These are phyloP conservation scores for Acleris laterana DNA, from an alignment of 2,888 invertebrate species.

Conservation along the genomic window DNA sequence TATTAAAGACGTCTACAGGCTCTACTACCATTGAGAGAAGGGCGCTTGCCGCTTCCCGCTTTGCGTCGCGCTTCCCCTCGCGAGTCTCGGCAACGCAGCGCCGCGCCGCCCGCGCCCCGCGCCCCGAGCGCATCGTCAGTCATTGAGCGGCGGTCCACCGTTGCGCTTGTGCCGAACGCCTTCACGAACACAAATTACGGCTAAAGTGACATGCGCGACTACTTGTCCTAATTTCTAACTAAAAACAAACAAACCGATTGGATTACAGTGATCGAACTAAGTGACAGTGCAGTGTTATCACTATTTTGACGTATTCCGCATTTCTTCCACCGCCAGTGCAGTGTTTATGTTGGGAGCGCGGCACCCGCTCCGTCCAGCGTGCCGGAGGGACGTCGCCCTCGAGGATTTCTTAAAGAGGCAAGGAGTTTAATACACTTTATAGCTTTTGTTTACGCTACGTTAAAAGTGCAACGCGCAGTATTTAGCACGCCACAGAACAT, in stretches of 20 bases:
- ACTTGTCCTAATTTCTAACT: slow-evolving; percentile 69
- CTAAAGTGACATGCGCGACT: slow-evolving; percentile 73
- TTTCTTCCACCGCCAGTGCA: slow-evolving; percentile 75
- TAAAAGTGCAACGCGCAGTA: slow-evolving; percentile 42
- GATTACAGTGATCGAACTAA: slow-evolving; percentile 74
- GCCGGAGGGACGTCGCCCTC: slow-evolving; percentile 81
- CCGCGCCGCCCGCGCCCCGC: slow-evolving; percentile 48
- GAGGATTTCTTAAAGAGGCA: slow-evolving; percentile 74
- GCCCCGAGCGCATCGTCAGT: slow-evolving; percentile 51
- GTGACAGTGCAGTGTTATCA: slow-evolving; percentile 67
- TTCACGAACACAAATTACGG: slow-evolving; percentile 49
- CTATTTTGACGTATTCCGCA: slow-evolving; percentile 48
- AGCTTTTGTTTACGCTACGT: slow-evolving; percentile 13
- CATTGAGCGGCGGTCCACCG: slow-evolving; percentile 73
- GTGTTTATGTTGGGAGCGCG: slow-evolving; percentile 82
- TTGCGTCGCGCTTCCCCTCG: slow-evolving; percentile 51
- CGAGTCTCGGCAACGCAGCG: slow-evolving; percentile 44
- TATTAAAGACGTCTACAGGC: slow-evolving; percentile 41
- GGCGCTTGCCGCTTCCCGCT: slow-evolving; percentile 52
- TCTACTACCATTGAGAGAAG: slow-evolving; percentile 43
- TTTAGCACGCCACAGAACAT: slow-evolving; percentile 41
- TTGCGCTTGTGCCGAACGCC: slow-evolving; percentile 40
- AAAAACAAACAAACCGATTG: slow-evolving; percentile 72
- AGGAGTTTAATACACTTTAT: slow-evolving; percentile 28
- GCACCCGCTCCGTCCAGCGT: slow-evolving; percentile 72